These are phyloP conservation scores for Dermochelys coriacea DNA, from an alignment of 2,797 vertebrate genomes.

Conservation along the genomic window DNA sequence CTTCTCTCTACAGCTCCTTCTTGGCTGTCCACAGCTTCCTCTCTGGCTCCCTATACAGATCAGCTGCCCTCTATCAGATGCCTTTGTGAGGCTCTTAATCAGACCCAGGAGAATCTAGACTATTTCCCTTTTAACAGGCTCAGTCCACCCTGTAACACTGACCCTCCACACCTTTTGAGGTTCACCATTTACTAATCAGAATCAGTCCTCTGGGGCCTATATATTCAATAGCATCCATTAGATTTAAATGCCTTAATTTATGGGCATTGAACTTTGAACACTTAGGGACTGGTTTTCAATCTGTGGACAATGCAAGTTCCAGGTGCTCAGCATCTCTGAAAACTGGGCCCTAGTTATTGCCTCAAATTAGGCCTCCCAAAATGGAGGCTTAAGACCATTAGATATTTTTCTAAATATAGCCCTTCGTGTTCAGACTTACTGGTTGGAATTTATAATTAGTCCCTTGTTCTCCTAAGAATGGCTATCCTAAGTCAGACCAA, in stretches of 20 bases:
- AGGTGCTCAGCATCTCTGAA: constrained; percentile 57
- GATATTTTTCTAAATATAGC: constrained; percentile 18
- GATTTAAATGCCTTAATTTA: not conserved
- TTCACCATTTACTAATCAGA: not conserved
- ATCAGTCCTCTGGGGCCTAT: not conserved
- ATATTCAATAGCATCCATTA: not conserved
- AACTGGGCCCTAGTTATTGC: not conserved
- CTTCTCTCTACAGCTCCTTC: not conserved
- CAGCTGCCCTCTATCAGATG: not conserved
- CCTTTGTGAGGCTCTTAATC: not conserved
- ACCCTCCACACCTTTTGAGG: not conserved
- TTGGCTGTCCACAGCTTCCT: not conserved
- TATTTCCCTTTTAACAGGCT: not conserved
- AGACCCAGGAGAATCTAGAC: not conserved
- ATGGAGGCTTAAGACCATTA: no score
- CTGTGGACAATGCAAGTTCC: not conserved
- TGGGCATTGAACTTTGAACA: not conserved
- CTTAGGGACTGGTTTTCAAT: constrained; percentile 1
- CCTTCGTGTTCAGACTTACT: constrained; percentile 71
- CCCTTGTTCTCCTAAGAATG: constrained; percentile 33
- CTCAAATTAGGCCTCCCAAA: constrained; percentile 53
- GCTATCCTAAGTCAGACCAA: no score
- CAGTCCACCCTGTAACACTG: not conserved
- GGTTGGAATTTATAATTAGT: constrained; percentile 73
- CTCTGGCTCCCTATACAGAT: not conserved